Conservation (phyloP, 2,113 vertebrate species). For the Clinocottus analis region DNA sequence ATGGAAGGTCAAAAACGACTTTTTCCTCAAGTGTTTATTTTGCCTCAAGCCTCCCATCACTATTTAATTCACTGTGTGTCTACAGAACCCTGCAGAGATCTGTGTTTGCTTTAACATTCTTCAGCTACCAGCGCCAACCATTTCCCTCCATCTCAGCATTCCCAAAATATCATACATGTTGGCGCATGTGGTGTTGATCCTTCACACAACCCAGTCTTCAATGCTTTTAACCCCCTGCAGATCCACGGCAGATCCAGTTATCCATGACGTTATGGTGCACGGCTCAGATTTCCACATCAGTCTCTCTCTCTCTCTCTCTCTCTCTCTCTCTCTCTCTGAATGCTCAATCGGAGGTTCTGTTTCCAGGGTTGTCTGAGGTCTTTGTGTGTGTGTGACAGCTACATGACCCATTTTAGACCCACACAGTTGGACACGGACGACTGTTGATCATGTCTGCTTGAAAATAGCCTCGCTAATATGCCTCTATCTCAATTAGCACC, state of each 20-base stretch:
- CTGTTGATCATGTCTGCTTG: not conserved
- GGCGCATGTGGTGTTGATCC: slow-evolving; percentile 3
- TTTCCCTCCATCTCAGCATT: not conserved
- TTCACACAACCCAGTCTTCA: not conserved
- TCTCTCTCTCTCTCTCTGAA: too few species aligned
- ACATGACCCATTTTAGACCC: slow-evolving; percentile 1
- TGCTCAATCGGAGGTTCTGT: not conserved
- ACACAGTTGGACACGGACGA: too few species aligned
- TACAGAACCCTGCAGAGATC: not conserved
- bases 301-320: not conserved
- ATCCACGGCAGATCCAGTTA: slow-evolving; percentile 31
- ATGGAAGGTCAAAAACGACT: not conserved
- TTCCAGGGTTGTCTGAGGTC: slow-evolving; percentile 11
- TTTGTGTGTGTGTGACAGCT: not conserved
- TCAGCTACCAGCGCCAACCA: not conserved
- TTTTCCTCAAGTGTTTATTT: not conserved
- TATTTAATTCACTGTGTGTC: not conserved
- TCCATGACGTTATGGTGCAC: not conserved
- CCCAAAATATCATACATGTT: not conserved
- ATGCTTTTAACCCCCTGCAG: slow-evolving; percentile 27
- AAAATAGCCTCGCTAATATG: slow-evolving; percentile 1
- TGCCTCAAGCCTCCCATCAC: not conserved
- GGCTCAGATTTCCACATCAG: slow-evolving; percentile 6
- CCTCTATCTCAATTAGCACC: not conserved
- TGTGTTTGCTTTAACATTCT: not conserved